Percentiles rank a stretch among this genome's conserved stretches.
These are phyloP conservation scores for Melanerpes formicivorus DNA, from an alignment of 2,113 vertebrate genomes.

Conservation along the genomic window DNA sequence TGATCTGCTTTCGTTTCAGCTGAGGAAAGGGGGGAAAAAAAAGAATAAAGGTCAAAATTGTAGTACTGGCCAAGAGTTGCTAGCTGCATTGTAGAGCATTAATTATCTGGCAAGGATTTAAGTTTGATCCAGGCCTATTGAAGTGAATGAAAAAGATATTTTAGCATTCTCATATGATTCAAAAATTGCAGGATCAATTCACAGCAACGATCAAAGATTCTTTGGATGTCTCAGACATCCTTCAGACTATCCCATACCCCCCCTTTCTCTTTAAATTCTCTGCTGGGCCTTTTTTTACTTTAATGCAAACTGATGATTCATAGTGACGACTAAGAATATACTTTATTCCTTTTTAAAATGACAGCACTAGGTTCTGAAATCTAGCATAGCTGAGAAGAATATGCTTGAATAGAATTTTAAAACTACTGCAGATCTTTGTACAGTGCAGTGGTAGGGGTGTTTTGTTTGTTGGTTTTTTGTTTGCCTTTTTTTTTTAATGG, in stretches of 20 bases:
- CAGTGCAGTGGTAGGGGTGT: neutral
- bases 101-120: neutral
- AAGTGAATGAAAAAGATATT: neutral
- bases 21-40: neutral
- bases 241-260: neutral
- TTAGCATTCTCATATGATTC: neutral
- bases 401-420: neutral
- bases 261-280: neutral
- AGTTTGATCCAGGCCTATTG: neutral
- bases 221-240: neutral
- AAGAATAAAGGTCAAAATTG: neutral
- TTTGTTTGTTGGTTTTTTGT: neutral
- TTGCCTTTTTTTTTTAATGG: neutral
- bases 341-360: slow-evolving; percentile 11
- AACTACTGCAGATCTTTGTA: neutral
- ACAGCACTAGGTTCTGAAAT: neutral
- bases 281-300: too few relatives aligned
- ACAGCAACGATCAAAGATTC: slow-evolving; percentile 8
- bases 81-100: neutral
- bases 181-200: slow-evolving; percentile 23
- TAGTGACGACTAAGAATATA: neutral
- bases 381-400: neutral
- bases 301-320: neutral
- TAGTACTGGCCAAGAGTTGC: neutral
- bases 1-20: neutral